These are phyloP conservation scores for Neosalanx taihuensis DNA, from an alignment of 2,797 vertebrate species.

Conservation along the genomic window DNA sequence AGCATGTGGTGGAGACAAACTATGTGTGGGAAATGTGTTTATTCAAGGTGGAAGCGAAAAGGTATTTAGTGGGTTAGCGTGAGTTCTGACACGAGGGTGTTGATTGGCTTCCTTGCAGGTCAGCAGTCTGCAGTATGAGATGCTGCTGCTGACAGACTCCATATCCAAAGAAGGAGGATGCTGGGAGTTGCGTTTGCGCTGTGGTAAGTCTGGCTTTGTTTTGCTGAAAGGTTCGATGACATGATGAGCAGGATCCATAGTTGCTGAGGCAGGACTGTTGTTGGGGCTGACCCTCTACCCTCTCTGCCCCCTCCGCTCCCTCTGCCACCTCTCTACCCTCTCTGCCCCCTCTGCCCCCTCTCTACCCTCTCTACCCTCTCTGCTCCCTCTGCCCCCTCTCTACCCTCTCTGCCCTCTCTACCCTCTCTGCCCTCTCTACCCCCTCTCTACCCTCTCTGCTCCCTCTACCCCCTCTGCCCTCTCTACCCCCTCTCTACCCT, in stretches of 20 bases:
- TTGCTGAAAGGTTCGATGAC: neutral
- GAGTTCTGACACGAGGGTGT: neutral
- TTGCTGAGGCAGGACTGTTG: too few relatives aligned
- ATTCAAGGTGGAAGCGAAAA: too few relatives aligned
- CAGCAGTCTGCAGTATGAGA: constrained; percentile 96
- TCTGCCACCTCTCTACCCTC: neutral
- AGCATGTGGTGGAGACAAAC: neutral
- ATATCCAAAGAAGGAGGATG: constrained; percentile 97
- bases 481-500: too few relatives aligned
- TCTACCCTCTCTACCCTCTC: too few relatives aligned
- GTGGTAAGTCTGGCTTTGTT: constrained; percentile 76
- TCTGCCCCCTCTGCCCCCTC: constrained; percentile 73
- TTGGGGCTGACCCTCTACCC: neutral
- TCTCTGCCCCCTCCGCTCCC: neutral
- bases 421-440: constrained; percentile 81
- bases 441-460: too few relatives aligned
- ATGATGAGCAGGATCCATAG: too few relatives aligned
- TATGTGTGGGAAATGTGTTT: too few relatives aligned
- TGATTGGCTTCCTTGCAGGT: constrained; percentile 72
- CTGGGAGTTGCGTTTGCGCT: constrained; percentile 95
- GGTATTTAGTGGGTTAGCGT: too few relatives aligned
- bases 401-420: constrained; percentile 74
- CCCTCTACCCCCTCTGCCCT: constrained; percentile 73
- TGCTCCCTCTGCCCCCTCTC: neutral
- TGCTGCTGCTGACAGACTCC: constrained; percentile 95